A percentile compares a stretch with the other conserved stretches of the same genome.
These are phyloP conservation scores for Malurus elegans DNA, from an alignment of 2,113 vertebrate species.

Conservation along the genomic window DNA sequence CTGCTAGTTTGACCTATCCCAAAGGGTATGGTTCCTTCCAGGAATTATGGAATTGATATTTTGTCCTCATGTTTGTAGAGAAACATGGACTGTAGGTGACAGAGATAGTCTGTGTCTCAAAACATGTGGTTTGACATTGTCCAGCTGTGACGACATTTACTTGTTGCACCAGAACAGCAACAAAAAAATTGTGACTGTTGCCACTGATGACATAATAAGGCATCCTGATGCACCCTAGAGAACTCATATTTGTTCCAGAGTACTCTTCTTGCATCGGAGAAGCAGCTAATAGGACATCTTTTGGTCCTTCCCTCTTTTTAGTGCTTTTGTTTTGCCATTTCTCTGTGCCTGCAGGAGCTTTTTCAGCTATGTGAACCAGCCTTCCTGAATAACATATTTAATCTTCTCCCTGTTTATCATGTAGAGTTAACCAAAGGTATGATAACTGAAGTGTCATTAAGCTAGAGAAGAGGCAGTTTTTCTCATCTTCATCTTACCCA, in stretches of 20 bases:
- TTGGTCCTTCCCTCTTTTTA: not conserved
- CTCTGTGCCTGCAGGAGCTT: not conserved
- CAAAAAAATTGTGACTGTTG: not conserved
- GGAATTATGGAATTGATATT: not conserved
- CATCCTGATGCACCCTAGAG: not conserved
- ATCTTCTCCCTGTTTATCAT: not conserved
- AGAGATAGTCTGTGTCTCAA: not conserved
- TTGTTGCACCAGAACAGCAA: not conserved
- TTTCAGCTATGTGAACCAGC: not conserved
- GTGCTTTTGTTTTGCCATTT: not conserved
- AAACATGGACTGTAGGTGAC: not conserved
- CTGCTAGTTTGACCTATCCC: not conserved
- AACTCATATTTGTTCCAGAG: not conserved
- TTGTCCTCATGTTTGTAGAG: not conserved
- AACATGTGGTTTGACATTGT: not conserved
- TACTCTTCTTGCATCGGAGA: not conserved
- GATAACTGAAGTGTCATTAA: not conserved
- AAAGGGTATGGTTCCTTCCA: not conserved
- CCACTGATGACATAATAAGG: not conserved
- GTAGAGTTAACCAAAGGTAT: not conserved
- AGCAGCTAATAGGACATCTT: not conserved
- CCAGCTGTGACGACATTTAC: not conserved
- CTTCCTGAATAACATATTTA: not conserved
- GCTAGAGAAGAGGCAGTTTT: not conserved
- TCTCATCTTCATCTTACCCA: not conserved